Evolutionary conservation across 2,888 invertebrate species (phyloP).

Genomic region (Ceriagrion tenellum): DNA sequence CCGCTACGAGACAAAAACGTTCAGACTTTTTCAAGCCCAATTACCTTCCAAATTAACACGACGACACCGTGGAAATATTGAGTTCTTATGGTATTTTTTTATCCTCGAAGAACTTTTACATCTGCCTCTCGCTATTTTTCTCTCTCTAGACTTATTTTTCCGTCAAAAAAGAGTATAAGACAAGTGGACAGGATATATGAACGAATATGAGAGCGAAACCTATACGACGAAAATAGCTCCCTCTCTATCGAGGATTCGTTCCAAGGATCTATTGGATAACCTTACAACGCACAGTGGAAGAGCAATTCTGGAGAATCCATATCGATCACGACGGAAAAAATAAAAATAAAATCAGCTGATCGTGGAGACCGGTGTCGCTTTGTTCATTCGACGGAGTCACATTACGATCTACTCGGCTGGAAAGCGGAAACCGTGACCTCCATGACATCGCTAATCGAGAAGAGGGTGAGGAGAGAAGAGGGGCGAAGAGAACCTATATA

Average conservation of each 20-base stretch:
- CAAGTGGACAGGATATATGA: no score
- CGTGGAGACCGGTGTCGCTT: background rate
- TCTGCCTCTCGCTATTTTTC: no score
- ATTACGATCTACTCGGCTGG: background rate
- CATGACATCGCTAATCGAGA: background rate
- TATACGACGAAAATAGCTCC: background rate
- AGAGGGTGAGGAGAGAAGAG: background rate
- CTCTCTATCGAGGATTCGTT: background rate
- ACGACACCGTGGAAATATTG: no score
- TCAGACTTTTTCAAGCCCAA: no score
- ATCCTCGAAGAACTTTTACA: no score
- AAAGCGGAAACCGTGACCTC: background rate
- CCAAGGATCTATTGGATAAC: background rate
- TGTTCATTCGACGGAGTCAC: background rate
- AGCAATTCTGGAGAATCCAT: background rate
- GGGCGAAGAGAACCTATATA: background rate
- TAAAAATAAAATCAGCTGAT: background rate
- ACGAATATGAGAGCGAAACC: background rate
- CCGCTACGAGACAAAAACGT: no score
- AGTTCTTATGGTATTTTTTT: no score
- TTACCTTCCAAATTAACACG: no score
- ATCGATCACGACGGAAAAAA: background rate
- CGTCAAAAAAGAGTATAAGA: background rate
- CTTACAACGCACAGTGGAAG: background rate
- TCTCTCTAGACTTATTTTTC: background rate